Evolutionary conservation across 2,888 invertebrate species (phyloP).

Genomic region (Amblyjoppa fuscipennis): DNA sequence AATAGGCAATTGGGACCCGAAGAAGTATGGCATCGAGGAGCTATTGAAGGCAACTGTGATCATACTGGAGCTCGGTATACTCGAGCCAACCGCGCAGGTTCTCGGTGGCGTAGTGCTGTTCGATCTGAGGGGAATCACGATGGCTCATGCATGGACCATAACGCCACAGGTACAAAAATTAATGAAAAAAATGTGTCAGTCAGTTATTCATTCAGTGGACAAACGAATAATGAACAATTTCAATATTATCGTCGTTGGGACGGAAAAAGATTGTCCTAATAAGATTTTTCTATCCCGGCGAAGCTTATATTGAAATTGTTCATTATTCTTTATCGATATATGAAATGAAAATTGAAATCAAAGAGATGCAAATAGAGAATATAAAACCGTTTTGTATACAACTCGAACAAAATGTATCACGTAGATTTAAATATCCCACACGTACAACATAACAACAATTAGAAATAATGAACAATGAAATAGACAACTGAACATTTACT

Average conservation of each 20-base stretch:
- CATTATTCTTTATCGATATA: too few species aligned
- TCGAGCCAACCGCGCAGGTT: constrained; percentile 92
- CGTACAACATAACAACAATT: too few species aligned
- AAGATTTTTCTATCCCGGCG: background rate
- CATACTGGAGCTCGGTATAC: constrained; percentile 90
- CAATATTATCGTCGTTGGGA: too few species aligned
- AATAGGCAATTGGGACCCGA: constrained; percentile 92
- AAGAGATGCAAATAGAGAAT: too few species aligned
- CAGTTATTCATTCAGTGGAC: background rate
- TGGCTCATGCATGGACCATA: constrained; percentile 91
- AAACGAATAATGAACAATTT: background rate
- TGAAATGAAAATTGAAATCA: too few species aligned
- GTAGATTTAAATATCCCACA: too few species aligned
- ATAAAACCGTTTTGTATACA: too few species aligned
- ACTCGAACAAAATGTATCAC: too few species aligned
- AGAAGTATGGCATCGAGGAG: constrained; percentile 88
- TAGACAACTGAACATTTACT: too few species aligned
- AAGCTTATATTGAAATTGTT: too few species aligned
- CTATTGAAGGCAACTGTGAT: constrained; percentile 91
- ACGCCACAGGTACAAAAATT: constrained; percentile 87
- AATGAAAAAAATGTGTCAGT: background rate
- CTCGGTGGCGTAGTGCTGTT: constrained; percentile 92
- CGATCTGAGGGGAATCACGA: constrained; percentile 90
- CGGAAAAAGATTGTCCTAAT: background rate
- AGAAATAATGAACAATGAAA: too few species aligned